Conservation (phyloP, 1,140 invertebrate species). For the Rhyacophila brunnea region DNA sequence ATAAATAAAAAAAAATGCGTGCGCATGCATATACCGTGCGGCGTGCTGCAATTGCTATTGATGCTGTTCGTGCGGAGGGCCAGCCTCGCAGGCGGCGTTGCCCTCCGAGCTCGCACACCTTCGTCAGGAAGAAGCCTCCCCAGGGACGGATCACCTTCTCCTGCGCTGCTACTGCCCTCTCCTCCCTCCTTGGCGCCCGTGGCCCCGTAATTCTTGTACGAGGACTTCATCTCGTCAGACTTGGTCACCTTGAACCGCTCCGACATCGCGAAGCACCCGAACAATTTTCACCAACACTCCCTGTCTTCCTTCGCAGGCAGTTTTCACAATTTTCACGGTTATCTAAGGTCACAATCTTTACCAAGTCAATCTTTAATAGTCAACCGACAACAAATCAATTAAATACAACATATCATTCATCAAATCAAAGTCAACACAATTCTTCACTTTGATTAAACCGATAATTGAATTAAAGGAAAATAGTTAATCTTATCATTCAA, state of each 20-base stretch:
- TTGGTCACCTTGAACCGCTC: constrained; percentile 55
- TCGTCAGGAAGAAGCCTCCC: constrained; percentile 25
- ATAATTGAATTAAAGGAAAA: too few species aligned
- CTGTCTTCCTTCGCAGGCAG: too few species aligned
- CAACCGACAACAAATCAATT: too few species aligned
- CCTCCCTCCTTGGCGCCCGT: constrained; percentile 34
- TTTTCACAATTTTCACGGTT: too few species aligned
- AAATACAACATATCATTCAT: too few species aligned
- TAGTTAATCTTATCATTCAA: too few species aligned
- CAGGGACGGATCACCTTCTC: constrained; percentile 14
- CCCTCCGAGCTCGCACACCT: not conserved
- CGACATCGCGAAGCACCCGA: constrained; percentile 41
- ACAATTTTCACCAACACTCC: too few species aligned
- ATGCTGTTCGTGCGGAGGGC: constrained; percentile 3
- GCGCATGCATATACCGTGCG: not conserved
- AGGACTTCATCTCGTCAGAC: constrained; percentile 45
- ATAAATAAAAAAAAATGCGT: too few species aligned
- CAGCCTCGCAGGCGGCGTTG: not conserved
- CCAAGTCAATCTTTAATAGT: too few species aligned
- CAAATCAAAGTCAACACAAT: too few species aligned
- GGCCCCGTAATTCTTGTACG: constrained; percentile 53
- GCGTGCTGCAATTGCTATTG: not conserved
- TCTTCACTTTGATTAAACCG: too few species aligned
- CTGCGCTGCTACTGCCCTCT: constrained; percentile 16
- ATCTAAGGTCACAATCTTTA: too few species aligned